These are phyloP conservation scores for Amphiprion ocellaris DNA, from an alignment of 2,113 vertebrate species.

Conservation along the genomic window DNA sequence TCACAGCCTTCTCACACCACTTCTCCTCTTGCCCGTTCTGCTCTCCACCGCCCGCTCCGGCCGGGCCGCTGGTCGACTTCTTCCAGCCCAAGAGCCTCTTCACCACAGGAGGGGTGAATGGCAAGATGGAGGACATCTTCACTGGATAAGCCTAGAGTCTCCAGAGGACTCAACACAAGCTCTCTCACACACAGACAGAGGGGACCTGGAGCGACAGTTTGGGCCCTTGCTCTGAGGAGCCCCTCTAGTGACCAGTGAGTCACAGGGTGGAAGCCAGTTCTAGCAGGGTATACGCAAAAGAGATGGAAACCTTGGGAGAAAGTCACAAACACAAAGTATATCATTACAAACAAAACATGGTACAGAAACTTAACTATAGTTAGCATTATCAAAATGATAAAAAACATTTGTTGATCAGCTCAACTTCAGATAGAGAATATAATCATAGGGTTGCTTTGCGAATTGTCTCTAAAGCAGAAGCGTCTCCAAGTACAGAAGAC, in stretches of 20 bases:
- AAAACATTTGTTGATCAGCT: neutral
- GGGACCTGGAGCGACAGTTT: slow-evolving; percentile 66
- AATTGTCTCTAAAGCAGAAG: no score
- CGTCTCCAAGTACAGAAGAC: no score
- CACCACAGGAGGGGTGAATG: slow-evolving; percentile 98
- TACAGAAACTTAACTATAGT: neutral
- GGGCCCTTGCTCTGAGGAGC: slow-evolving; percentile 69
- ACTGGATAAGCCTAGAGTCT: slow-evolving; percentile 57
- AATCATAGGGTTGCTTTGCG: neutral
- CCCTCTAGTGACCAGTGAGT: slow-evolving; percentile 65
- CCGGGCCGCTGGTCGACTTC: slow-evolving; percentile 90
- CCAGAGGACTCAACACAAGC: slow-evolving; percentile 49
- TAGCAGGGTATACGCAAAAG: slow-evolving; percentile 45
- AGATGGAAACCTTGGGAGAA: slow-evolving; percentile 61
- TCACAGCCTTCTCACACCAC: slow-evolving; percentile 99
- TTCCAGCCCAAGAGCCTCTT: slow-evolving; percentile 98
- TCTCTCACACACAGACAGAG: slow-evolving; percentile 31
- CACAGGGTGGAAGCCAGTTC: slow-evolving; percentile 66
- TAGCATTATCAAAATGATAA: neutral
- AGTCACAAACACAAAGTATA: slow-evolving; percentile 48
- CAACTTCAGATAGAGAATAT: neutral
- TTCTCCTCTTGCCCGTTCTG: slow-evolving; percentile 99
- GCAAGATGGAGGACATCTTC: slow-evolving; percentile 97
- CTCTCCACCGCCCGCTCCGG: slow-evolving; percentile 89
- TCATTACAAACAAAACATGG: slow-evolving; percentile 44